phyloP scores from a whole-genome alignment of 2,888 invertebrate genomes.

The Eilema depressum region DNA sequence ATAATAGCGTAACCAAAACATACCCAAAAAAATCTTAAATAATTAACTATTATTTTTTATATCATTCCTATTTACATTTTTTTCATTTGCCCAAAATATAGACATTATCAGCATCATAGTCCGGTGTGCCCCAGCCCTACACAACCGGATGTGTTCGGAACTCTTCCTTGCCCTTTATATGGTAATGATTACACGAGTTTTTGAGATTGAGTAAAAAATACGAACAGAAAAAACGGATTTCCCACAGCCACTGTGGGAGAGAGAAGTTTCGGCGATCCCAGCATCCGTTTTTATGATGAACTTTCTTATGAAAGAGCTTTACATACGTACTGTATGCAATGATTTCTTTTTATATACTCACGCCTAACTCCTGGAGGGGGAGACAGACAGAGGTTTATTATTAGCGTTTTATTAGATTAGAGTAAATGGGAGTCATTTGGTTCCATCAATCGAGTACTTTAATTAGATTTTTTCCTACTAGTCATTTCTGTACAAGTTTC shows the following conservation, averaged over 20 bases:
- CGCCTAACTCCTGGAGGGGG: background rate
- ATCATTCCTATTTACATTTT: no score
- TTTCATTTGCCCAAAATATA: no score
- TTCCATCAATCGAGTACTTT: no score
- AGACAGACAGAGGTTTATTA: no score
- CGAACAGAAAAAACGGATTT: slow-evolving; percentile 61
- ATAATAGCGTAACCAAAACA: no score
- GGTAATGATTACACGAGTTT: slow-evolving; percentile 74
- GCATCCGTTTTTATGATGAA: slow-evolving; percentile 8
- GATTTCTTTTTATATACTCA: background rate
- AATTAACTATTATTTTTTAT: no score
- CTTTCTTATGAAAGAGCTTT: slow-evolving; percentile 5
- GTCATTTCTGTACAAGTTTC: no score
- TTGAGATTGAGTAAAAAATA: slow-evolving; percentile 60
- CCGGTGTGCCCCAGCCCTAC: slow-evolving; percentile 55
- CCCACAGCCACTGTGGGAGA: slow-evolving; percentile 77
- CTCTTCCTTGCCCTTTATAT: slow-evolving; percentile 79
- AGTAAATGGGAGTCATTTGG: no score
- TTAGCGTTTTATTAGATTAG: no score
- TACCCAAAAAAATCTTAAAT: no score
- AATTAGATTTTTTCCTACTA: no score
- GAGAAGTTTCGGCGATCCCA: slow-evolving; percentile 20
- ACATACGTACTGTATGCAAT: background rate
- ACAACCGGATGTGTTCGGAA: slow-evolving; percentile 78
- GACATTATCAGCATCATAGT: slow-evolving; percentile 16